Percentiles rank a stretch among this genome's conserved stretches.
These are phyloP conservation scores for Halesus radiatus DNA, from an alignment of 1,140 invertebrate species.

Conservation along the genomic window DNA sequence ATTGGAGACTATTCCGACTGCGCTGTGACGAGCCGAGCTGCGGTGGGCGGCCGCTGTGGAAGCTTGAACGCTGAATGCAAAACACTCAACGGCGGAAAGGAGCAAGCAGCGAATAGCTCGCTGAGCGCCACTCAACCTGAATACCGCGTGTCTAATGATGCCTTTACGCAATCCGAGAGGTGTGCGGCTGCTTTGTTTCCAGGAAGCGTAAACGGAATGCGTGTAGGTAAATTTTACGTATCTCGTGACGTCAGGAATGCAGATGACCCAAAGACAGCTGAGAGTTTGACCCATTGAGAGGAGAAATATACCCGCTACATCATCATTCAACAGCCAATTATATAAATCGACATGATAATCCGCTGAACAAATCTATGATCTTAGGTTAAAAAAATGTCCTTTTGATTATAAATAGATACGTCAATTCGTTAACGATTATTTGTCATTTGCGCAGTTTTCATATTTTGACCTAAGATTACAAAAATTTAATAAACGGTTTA, in stretches of 20 bases:
- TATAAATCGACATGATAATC: too few relatives aligned
- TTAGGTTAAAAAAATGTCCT: too few relatives aligned
- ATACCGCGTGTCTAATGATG: neutral
- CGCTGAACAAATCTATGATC: too few relatives aligned
- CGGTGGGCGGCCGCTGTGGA: neutral
- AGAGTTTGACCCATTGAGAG: neutral
- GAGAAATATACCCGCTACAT: too few relatives aligned
- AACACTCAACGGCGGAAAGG: too few relatives aligned
- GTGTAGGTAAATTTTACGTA: slow-evolving; percentile 2
- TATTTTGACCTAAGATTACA: too few relatives aligned
- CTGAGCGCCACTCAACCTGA: neutral
- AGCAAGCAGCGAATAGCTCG: neutral
- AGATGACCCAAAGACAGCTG: slow-evolving; percentile 2
- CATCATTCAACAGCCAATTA: too few relatives aligned
- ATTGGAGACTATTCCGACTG: neutral
- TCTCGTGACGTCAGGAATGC: slow-evolving; percentile 11
- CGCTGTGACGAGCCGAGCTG: neutral
- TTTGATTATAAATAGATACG: too few relatives aligned
- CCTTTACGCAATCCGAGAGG: slow-evolving; percentile 10
- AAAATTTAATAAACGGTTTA: too few relatives aligned
- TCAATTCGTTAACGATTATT: too few relatives aligned
- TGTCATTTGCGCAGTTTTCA: too few relatives aligned
- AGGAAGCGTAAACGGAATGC: slow-evolving; percentile 17
- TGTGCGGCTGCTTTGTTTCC: slow-evolving; percentile 1
- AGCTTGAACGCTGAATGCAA: too few relatives aligned